Conservation (phyloP, 2,113 vertebrate genomes). For the Acanthochromis polyacanthus region DNA sequence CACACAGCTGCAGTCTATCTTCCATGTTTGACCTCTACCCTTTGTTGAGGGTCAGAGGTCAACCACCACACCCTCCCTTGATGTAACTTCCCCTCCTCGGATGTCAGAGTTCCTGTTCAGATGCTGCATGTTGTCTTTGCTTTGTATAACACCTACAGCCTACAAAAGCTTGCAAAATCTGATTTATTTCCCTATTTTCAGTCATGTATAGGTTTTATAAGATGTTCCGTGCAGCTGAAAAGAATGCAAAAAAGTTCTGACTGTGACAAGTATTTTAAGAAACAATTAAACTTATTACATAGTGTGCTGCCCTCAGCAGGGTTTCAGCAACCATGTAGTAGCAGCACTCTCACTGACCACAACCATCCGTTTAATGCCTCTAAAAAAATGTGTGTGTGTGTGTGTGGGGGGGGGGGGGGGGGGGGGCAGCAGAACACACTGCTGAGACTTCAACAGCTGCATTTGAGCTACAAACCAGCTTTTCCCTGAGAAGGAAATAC, state of each 20-base stretch:
- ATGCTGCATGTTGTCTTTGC: slow-evolving; percentile 59
- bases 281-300: slow-evolving; percentile 17
- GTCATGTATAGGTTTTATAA: background rate
- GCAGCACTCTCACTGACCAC: slow-evolving; percentile 45
- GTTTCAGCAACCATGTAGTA: slow-evolving; percentile 30
- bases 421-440: background rate
- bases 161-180: slow-evolving; percentile 3
- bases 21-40: slow-evolving; percentile 56
- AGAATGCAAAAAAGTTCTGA: background rate
- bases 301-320: slow-evolving; percentile 26
- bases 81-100: slow-evolving; percentile 43
- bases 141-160: background rate
- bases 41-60: slow-evolving; percentile 62
- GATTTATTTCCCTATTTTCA: slow-evolving; percentile 6
- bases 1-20: slow-evolving; percentile 65
- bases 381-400: slow-evolving; percentile 29
- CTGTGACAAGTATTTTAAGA: slow-evolving; percentile 29
- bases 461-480: slow-evolving; percentile 14
- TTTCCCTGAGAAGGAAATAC: slow-evolving; percentile 36
- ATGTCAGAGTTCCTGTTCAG: slow-evolving; percentile 68
- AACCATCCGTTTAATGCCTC: slow-evolving; percentile 66
- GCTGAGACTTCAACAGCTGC: slow-evolving; percentile 43
- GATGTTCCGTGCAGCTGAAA: background rate
- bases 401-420: background rate
- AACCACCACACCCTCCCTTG: slow-evolving; percentile 57